Evolutionary conservation across 2,888 invertebrate species (phyloP).

Genomic region (Bembecia ichneumoniformis): DNA sequence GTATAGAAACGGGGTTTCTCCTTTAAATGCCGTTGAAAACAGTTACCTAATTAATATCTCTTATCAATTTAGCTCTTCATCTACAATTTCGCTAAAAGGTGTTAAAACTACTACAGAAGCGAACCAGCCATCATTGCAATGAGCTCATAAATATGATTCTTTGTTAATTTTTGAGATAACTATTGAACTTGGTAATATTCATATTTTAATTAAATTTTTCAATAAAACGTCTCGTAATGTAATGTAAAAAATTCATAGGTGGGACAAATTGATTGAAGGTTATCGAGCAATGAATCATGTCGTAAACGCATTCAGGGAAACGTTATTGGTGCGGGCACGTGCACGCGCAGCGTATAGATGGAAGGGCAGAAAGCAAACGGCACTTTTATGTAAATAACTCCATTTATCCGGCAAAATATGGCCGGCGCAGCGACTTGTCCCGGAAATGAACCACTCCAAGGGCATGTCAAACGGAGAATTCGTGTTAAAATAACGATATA

Average conservation of each 20-base stretch:
- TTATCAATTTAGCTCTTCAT: too few relatives aligned
- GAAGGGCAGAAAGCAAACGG: slow-evolving; percentile 48
- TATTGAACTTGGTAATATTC: too few relatives aligned
- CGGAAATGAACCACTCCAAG: slow-evolving; percentile 54
- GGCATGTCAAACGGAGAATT: slow-evolving; percentile 24
- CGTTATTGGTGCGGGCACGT: slow-evolving; percentile 34
- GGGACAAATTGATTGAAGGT: not conserved
- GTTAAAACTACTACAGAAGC: too few relatives aligned
- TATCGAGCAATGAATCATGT: not conserved
- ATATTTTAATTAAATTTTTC: too few relatives aligned
- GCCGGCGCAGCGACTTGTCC: slow-evolving; percentile 67
- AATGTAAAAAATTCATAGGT: not conserved
- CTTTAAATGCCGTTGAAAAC: too few relatives aligned
- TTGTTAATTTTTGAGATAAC: too few relatives aligned
- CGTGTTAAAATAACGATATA: slow-evolving; percentile 5
- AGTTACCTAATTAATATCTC: too few relatives aligned
- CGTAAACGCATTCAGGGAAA: slow-evolving; percentile 6
- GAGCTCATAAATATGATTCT: too few relatives aligned
- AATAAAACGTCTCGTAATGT: too few relatives aligned
- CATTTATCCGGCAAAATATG: slow-evolving; percentile 54
- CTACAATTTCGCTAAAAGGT: too few relatives aligned
- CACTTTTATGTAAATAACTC: slow-evolving; percentile 62
- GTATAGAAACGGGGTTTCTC: too few relatives aligned
- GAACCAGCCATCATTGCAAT: too few relatives aligned
- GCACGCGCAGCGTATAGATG: slow-evolving; percentile 23